Evolutionary conservation across 2,113 vertebrate genomes (phyloP), one percentile per base, ranked within the genome.

Genomic region (Malurus melanocephalus): DNA sequence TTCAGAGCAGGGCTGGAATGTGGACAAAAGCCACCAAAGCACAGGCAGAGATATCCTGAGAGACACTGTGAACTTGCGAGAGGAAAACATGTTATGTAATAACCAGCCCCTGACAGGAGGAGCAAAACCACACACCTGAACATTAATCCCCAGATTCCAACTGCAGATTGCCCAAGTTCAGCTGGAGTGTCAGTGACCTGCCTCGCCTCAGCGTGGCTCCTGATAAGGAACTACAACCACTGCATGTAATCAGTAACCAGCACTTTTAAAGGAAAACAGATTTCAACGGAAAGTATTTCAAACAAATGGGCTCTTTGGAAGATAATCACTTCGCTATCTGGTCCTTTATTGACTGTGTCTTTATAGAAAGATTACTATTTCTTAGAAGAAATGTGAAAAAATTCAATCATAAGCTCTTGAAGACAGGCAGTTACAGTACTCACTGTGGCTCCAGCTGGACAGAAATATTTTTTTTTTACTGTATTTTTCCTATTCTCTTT

Each of bases 1-100:
- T 96, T 94, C 96, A 96, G 90, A 91, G 93, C 82, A 84, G 89
- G 91, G 83, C 68, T 73, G 87, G 89, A 96, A 94, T 96, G 92
- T 85, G 95, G 91, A 94, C 80, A 88, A 77, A 95, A 96, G 80
- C 80, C 81, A 92, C 64, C 40, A 38, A 93, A 69, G 68, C 89
- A 68, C 48, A 69, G 59, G 38, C 91, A 78, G 68, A 80, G 69
- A 95, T 90, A 83, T 93, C 94, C 83, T 74, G 56, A 84, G 94
- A 92, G 96, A 93, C 91, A 92, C 13, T 7, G 7, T 87, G 88
- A 95, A 84, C 89, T 88, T 38, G 73, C 33, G 18, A 88, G 80
- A 93, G 79, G 85, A 93, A 94, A 95, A 95, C 83, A 95, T 1
- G 52, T 73, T 91, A 87, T 20, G 53, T 57, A 94, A 93, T 33